These are phyloP conservation scores for Agrotis ipsilon DNA, from an alignment of 2,888 invertebrate species.

Conservation along the genomic window DNA sequence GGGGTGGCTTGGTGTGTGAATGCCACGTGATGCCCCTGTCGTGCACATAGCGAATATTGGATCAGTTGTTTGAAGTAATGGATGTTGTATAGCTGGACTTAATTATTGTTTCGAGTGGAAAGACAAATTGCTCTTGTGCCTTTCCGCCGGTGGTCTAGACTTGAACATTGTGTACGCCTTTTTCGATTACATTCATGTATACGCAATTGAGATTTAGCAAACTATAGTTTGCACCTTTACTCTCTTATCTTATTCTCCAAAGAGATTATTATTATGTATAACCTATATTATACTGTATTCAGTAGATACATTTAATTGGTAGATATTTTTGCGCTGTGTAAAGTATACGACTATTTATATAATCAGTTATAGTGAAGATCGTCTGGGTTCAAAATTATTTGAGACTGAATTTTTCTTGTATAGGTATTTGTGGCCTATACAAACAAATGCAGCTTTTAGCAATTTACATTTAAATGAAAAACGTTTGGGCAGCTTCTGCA, in stretches of 20 bases:
- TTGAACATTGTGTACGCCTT: slow-evolving; percentile 77
- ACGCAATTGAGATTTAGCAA: slow-evolving; percentile 75
- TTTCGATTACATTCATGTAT: slow-evolving; percentile 72
- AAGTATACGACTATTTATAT: slow-evolving; percentile 86
- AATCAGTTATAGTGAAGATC: slow-evolving; percentile 79
- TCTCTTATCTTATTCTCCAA: slow-evolving; percentile 84
- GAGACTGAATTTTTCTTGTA: slow-evolving; percentile 61
- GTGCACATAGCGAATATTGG: slow-evolving; percentile 32
- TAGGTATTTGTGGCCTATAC: slow-evolving; percentile 22
- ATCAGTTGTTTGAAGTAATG: slow-evolving; percentile 64
- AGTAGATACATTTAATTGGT: slow-evolving; percentile 77
- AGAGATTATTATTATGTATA: slow-evolving; percentile 84
- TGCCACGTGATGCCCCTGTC: too few species aligned
- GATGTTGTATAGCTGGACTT: slow-evolving; percentile 72
- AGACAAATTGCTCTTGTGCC: slow-evolving; percentile 87
- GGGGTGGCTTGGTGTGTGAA: too few species aligned
- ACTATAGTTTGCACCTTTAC: slow-evolving; percentile 80
- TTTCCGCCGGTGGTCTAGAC: slow-evolving; percentile 83
- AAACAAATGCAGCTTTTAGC: slow-evolving; percentile 22
- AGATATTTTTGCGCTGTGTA: slow-evolving; percentile 87
- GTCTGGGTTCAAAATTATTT: slow-evolving; percentile 73
- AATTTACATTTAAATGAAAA: slow-evolving; percentile 23
- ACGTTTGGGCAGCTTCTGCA: slow-evolving; percentile 21
- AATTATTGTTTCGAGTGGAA: slow-evolving; percentile 75
- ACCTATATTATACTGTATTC: slow-evolving; percentile 75